Percentiles rank a stretch among this genome's conserved stretches.
Evolutionary conservation across 2,888 invertebrate species (phyloP).

Genomic region (Drosophila cracens): DNA sequence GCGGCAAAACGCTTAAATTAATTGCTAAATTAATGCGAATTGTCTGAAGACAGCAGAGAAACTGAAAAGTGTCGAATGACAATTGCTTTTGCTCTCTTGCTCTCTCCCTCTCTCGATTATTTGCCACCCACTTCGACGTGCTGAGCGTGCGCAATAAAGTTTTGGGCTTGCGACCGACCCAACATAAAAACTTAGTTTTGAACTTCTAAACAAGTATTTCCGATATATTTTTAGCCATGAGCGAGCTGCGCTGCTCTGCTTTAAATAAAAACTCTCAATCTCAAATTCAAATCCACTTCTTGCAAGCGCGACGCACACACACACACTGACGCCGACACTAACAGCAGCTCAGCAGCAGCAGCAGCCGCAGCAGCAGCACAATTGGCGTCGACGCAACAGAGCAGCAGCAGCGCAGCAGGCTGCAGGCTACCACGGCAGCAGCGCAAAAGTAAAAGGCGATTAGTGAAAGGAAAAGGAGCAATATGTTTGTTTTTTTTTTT

Average conservation of each 20-base stretch:
- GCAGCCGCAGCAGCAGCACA: constrained; percentile 3
- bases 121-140: constrained; percentile 52
- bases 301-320: constrained; percentile 48
- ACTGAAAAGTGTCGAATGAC: constrained; percentile 54
- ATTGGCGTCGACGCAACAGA: constrained; percentile 15
- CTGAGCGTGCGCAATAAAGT: constrained; percentile 55
- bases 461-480: constrained; percentile 70
- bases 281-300: constrained; percentile 53
- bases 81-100: constrained; percentile 15
- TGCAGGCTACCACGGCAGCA: constrained; percentile 20
- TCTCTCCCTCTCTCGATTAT: constrained; percentile 12
- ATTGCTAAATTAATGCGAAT: constrained; percentile 71
- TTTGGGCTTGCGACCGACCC: constrained; percentile 1
- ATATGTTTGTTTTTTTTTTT: constrained; percentile 4
- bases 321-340: constrained; percentile 37
- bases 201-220: constrained; percentile 51
- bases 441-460: constrained; percentile 71
- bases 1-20: constrained; percentile 54
- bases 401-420: constrained; percentile 6
- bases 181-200: constrained; percentile 42
- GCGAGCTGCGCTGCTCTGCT: constrained; percentile 30
- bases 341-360: neutral
- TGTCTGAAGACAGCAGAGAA: constrained; percentile 62
- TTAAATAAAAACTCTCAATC: constrained; percentile 14
- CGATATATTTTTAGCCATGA: constrained; percentile 64